Evolutionary conservation across 1,140 invertebrate genomes (phyloP).

Genomic region (Physella acuta): DNA sequence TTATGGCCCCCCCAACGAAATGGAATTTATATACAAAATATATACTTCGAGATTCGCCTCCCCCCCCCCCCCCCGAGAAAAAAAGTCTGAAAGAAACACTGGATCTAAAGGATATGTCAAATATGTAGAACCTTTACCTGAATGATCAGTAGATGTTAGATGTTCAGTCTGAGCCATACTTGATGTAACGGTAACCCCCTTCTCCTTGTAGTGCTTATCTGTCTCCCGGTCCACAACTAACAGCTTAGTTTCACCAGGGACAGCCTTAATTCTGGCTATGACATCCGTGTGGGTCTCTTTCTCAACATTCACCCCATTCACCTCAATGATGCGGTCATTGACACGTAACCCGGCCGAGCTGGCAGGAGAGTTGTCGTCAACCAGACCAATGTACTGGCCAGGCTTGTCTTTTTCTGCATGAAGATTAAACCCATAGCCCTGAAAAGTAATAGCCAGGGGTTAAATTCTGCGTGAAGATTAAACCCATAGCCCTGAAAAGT

Average conservation of each 20-base stretch:
- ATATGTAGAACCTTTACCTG: slow-evolving; percentile 9
- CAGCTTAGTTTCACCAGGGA: slow-evolving; percentile 82
- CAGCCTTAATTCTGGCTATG: slow-evolving; percentile 69
- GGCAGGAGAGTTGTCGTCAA: slow-evolving; percentile 89
- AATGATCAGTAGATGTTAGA: slow-evolving; percentile 12
- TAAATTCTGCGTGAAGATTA: slow-evolving; percentile 90
- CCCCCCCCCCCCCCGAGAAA: too few relatives aligned
- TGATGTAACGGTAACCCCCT: slow-evolving; percentile 67
- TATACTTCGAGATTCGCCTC: too few relatives aligned
- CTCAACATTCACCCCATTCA: slow-evolving; percentile 71
- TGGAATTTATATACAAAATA: too few relatives aligned
- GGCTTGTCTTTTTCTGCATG: slow-evolving; percentile 92
- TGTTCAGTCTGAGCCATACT: slow-evolving; percentile 63
- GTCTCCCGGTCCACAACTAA: slow-evolving; percentile 84
- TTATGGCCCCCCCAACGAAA: too few relatives aligned
- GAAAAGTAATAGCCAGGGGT: slow-evolving; percentile 64
- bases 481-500: slow-evolving; percentile 95
- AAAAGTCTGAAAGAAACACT: too few relatives aligned
- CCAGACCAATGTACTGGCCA: slow-evolving; percentile 96
- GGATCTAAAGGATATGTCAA: too few relatives aligned
- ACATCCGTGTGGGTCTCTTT: slow-evolving; percentile 89
- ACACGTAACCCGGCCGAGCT: slow-evolving; percentile 84
- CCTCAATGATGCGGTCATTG: slow-evolving; percentile 84
- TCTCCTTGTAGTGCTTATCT: slow-evolving; percentile 74
- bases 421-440: slow-evolving; percentile 97